Percentiles rank a stretch among this genome's conserved stretches.
These are phyloP conservation scores for Heliocidaris tuberculata DNA, from an alignment of 35 echinoderm and acorn worm species.

Conservation along the genomic window DNA sequence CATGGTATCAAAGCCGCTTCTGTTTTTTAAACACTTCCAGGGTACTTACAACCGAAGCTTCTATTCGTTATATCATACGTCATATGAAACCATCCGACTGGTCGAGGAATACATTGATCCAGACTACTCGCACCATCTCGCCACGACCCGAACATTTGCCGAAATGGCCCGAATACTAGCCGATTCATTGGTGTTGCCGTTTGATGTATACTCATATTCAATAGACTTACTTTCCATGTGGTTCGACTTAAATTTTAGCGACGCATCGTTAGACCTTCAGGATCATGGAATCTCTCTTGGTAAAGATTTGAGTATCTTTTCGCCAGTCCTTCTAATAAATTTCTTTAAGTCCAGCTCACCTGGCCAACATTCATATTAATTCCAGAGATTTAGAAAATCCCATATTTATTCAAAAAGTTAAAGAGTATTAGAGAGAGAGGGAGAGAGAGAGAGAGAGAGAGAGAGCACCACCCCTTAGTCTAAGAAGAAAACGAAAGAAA, in stretches of 20 bases:
- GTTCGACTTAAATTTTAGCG: not conserved
- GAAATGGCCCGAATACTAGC: constrained; percentile 35
- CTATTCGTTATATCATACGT: constrained; percentile 46
- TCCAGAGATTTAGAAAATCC: no score
- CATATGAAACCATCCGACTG: constrained; percentile 29
- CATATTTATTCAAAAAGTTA: no score
- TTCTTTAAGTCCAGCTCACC: no score
- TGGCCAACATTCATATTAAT: no score
- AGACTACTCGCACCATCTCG: constrained; percentile 4
- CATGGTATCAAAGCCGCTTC: no score
- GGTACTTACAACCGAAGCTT: not conserved
- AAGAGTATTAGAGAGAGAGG: no score
- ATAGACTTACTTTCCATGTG: not conserved
- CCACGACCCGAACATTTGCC: constrained; percentile 7
- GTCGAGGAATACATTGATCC: constrained; percentile 32
- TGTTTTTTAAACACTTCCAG: not conserved
- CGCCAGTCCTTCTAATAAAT: not conserved
- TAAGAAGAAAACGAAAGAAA: no score
- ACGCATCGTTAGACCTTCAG: not conserved
- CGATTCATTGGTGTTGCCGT: constrained; percentile 37
- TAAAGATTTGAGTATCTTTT: not conserved
- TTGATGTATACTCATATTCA: not conserved
- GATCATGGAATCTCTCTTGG: constrained; percentile 24
- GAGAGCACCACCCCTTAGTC: no score
- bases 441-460: no score